Evolutionary conservation across 2,113 vertebrate species (phyloP), one percentile per base, ranked within the genome.

Genomic region (Phocoena phocoena): DNA sequence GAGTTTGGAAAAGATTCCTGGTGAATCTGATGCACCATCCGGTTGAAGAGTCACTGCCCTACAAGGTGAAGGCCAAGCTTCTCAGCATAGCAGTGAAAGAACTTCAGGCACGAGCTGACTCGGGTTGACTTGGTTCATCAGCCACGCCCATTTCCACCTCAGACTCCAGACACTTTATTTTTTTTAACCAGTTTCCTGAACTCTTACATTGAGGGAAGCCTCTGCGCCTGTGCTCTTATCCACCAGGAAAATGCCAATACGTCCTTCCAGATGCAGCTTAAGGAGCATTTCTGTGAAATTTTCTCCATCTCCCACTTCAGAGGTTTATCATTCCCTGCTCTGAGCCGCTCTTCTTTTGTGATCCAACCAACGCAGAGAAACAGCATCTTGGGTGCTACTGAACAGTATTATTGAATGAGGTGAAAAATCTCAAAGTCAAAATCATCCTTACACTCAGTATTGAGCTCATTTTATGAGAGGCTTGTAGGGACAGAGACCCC

Each of bases 361-460:
- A 91, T 44, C 26, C 68, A 68, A 88, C 44, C 26, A 17, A 33
- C 31, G 87, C 65, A 81, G 25, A 85, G 26, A 94, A 74, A 50
- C 3, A 25, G n/a, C 50, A 67, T 12, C 63, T 86, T 81, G 63
- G 14, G 15, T 58, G 14, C 33, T 68, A 82, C 6, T 60, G 38
- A 74, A 76, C 44, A 76, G 60, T 11, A 82, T 47, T 60, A 81
- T 5, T 25, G 25, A 90, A 76, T 21, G 5, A 81, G 11, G 50
- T 86, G 33, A 93, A 96, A 50, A 71, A 33, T 73, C 58, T 93
- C 68, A 73, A 82, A 90, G 62, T 90, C 53, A 93, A 88, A 96
- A 96, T 87, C 68, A 62, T 33, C 11, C 33, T 53, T 44, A n/a
- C 4, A 38, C 12, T 85, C 50, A 13, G 15, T 17, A 74, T 7